Evolutionary conservation across 1,140 invertebrate genomes (phyloP).

Genomic region (Ptiloglossa arizonensis): DNA sequence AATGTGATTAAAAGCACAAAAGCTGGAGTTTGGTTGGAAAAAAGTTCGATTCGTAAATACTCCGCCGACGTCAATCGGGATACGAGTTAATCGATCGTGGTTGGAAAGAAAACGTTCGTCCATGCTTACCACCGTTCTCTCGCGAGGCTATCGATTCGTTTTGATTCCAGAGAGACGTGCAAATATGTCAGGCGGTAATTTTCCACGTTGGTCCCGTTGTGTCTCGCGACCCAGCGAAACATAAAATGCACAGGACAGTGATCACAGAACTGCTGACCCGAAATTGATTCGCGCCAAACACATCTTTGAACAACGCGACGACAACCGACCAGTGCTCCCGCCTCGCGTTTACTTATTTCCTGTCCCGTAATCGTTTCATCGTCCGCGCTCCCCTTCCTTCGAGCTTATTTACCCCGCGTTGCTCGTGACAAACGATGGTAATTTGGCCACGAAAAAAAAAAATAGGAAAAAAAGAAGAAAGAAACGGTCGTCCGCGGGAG

Average conservation of each 20-base stretch:
- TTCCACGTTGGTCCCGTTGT: slow-evolving; percentile 19
- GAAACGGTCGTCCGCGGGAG: not conserved
- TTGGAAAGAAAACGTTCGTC: not conserved
- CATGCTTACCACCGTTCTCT: too few species aligned
- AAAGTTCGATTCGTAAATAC: too few species aligned
- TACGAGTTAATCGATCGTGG: not conserved
- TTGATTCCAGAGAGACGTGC: not conserved
- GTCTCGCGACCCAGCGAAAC: not conserved
- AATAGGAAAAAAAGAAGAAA: too few species aligned
- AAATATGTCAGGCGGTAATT: slow-evolving; percentile 27
- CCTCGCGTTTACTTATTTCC: slow-evolving; percentile 20
- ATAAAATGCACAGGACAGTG: not conserved
- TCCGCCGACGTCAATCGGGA: not conserved
- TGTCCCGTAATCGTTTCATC: slow-evolving; percentile 15
- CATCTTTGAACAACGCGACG: slow-evolving; percentile 15
- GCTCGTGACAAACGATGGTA: not conserved
- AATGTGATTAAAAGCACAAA: too few species aligned
- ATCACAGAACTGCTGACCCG: slow-evolving; percentile 30
- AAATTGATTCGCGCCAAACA: slow-evolving; percentile 38
- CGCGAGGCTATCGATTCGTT: not conserved
- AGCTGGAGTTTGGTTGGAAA: too few species aligned
- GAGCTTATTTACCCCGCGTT: slow-evolving; percentile 4
- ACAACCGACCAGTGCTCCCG: not conserved
- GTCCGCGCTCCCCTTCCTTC: not conserved
- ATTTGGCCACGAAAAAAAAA: not conserved